These are phyloP conservation scores for Campaea margaritaria DNA, from an alignment of 2,888 invertebrate species.

Conservation along the genomic window DNA sequence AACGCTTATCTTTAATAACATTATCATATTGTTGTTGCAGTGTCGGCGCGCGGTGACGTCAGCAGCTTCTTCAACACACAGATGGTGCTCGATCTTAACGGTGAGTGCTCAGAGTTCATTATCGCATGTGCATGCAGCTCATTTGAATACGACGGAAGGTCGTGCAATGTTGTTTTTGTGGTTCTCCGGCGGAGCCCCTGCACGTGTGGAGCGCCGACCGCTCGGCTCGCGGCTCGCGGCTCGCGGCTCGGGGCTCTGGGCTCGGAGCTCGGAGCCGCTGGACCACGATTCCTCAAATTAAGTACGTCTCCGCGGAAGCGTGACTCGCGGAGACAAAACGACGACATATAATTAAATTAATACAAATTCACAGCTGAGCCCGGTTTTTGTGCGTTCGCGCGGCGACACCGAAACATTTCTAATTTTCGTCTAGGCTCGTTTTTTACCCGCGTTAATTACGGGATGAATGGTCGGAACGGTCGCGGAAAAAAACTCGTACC, in stretches of 20 bases:
- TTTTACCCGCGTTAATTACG: constrained; percentile 80
- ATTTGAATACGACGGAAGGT: constrained; percentile 55
- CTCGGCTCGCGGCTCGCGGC: constrained; percentile 3
- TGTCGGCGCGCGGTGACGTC: constrained; percentile 81
- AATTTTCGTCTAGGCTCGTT: constrained; percentile 74
- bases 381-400: constrained; percentile 60
- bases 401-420: constrained; percentile 75
- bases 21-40: constrained; percentile 70
- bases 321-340: constrained; percentile 65
- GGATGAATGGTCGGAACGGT: constrained; percentile 66
- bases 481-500: constrained; percentile 51
- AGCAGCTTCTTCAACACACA: constrained; percentile 80
- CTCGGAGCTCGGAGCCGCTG: constrained; percentile 6
- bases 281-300: constrained; percentile 28
- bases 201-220: background rate
- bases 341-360: constrained; percentile 78
- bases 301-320: constrained; percentile 34
- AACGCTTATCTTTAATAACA: constrained; percentile 49
- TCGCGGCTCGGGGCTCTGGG: constrained; percentile 1
- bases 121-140: constrained; percentile 32
- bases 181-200: constrained; percentile 1
- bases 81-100: constrained; percentile 82
- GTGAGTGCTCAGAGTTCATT: constrained; percentile 59
- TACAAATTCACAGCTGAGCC: constrained; percentile 64
- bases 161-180: constrained; percentile 62